A percentile compares a stretch with the other conserved stretches of the same genome.
Evolutionary conservation across 37 sponge, comb jelly and placozoan species (phyloP).

Genomic region (Halichondria panicea): DNA sequence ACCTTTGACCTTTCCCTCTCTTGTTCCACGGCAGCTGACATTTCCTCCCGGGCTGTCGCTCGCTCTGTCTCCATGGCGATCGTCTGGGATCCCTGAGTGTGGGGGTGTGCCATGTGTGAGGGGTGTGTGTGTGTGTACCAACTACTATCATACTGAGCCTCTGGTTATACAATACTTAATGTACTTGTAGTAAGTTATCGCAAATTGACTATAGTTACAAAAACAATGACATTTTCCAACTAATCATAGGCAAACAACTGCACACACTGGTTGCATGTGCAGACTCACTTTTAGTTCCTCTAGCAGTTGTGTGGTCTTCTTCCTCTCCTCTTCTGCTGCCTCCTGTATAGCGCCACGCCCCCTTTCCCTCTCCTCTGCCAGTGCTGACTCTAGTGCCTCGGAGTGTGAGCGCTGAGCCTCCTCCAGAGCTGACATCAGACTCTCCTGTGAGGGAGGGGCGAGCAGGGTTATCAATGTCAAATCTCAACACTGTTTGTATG

Average conservation of each 20-base stretch:
- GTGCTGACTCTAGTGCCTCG: constrained; percentile 40
- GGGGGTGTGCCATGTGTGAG: not conserved
- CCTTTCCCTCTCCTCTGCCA: constrained; percentile 51
- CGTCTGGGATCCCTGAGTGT: constrained; percentile 30
- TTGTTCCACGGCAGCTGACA: constrained; percentile 36
- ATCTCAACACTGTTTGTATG: too few relatives aligned
- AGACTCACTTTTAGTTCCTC: constrained; percentile 29
- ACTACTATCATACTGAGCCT: too few relatives aligned
- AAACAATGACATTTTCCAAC: not conserved
- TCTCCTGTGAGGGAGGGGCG: constrained; percentile 7
- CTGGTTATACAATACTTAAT: constrained; percentile 3
- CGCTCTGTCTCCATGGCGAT: constrained; percentile 54
- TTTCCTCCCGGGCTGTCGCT: constrained; percentile 35
- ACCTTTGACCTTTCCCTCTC: constrained; percentile 70
- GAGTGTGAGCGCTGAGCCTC: constrained; percentile 29
- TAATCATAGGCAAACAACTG: not conserved
- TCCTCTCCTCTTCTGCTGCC: constrained; percentile 44
- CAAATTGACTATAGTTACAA: not conserved
- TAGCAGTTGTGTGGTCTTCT: constrained; percentile 14
- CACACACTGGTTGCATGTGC: not conserved
- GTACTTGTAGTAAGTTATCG: not conserved
- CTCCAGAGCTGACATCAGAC: constrained; percentile 27
- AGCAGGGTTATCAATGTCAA: too few relatives aligned
- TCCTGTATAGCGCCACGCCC: constrained; percentile 15
- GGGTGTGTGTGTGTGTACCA: too few relatives aligned